Base-by-base conservation (phyloP, 2,113 vertebrate genomes). In the Bufo gargarizans region DNA sequence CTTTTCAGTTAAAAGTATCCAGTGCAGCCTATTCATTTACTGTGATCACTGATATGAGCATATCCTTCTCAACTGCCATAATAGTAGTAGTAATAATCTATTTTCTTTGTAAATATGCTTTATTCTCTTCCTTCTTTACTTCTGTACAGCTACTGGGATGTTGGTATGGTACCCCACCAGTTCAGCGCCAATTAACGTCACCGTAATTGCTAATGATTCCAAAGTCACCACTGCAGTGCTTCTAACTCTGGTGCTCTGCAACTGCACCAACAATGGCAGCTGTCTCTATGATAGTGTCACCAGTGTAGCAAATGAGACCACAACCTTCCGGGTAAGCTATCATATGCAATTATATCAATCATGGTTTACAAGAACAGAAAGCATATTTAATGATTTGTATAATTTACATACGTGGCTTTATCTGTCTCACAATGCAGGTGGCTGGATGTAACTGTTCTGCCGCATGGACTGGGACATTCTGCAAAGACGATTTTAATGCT, bases 181-280 rank as follows among this genome's bases (percentile, higher is more conserved):
- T 47, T 87, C 88, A 50, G 3, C 55, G 19, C 90, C 90, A 19
- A 63, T 89, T 84, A 84, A 69, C 9, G 88, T 49, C 63, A 82
- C 81, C 11, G 12, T 90, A 47, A 65, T 33, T 49, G 90, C 90
- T 2, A 89, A 86, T 88, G 77, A 90, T 77, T 87, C 88, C 5
- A 89, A 88, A 61, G 63, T 76, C 20, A 20, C 67, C 11, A 77
- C 90, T 82, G 56, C 49, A 9, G n/a, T 90, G 22, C 47, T 55
- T 11, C 58, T 90, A 47, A 90, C 81, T 9, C 56, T 90, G 63
- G 86, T 45, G 5, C 55, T 90, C 47, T 90, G 90, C 55, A 90
- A 90, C 76, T 90, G 90, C n/a, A 89, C 84, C 77, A 88, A 88
- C 74, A 81, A 90, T 71, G 85, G 84, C 47, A 89, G 45, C 22